Evolutionary conservation across 2,113 vertebrate genomes (phyloP).

Genomic region (Larimichthys crocea): DNA sequence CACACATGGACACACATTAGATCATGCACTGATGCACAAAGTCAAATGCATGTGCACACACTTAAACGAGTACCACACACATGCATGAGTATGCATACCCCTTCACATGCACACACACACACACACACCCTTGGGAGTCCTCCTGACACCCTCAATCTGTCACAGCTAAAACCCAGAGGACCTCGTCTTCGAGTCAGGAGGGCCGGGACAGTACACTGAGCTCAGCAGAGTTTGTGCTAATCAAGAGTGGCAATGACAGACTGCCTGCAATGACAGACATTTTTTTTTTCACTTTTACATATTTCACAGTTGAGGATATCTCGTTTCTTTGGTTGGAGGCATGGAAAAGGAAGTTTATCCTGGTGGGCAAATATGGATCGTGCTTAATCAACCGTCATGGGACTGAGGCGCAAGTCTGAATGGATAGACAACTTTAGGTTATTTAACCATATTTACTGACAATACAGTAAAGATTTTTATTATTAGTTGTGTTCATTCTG

Average conservation of each 20-base stretch:
- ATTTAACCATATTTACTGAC: slow-evolving; percentile 41
- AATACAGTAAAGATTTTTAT: slow-evolving; percentile 14
- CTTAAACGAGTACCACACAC: slow-evolving; percentile 10
- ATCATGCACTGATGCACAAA: slow-evolving; percentile 50
- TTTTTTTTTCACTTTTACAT: slow-evolving; percentile 52
- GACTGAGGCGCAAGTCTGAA: slow-evolving; percentile 25
- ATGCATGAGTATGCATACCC: neutral
- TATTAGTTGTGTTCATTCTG: slow-evolving; percentile 9
- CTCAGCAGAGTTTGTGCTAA: slow-evolving; percentile 71
- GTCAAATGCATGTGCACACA: slow-evolving; percentile 39
- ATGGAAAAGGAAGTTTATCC: slow-evolving; percentile 42
- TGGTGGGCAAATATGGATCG: slow-evolving; percentile 42
- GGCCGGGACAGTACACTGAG: slow-evolving; percentile 62
- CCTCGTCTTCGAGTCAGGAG: slow-evolving; percentile 60
- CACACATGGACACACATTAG: slow-evolving; percentile 36
- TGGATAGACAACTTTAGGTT: slow-evolving; percentile 31
- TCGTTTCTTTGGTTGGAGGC: slow-evolving; percentile 54
- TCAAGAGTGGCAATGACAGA: slow-evolving; percentile 74
- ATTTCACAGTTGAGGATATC: slow-evolving; percentile 64
- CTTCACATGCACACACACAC: slow-evolving; percentile 17
- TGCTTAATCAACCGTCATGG: slow-evolving; percentile 54
- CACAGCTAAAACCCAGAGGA: slow-evolving; percentile 74
- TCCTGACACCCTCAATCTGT: slow-evolving; percentile 80
- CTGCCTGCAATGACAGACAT: slow-evolving; percentile 61
- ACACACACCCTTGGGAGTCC: slow-evolving; percentile 60